Conservation (phyloP, 2,888 invertebrate genomes). For the Stegophylla sp. region DNA sequence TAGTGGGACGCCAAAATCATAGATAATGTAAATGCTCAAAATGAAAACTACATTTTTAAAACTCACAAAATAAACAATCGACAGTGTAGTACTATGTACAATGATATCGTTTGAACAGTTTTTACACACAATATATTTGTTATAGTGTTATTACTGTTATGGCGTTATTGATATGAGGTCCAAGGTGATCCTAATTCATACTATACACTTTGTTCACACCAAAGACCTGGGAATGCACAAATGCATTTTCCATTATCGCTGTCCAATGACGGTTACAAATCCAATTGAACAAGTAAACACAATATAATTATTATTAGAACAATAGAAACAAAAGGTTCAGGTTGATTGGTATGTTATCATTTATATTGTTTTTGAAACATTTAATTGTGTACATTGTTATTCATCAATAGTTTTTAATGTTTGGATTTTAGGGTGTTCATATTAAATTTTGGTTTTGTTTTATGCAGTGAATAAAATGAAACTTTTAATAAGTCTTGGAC, state of each 20-base stretch:
- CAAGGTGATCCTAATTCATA: background rate
- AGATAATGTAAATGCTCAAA: too few relatives aligned
- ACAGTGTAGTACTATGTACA: constrained; percentile 24
- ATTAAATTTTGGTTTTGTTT: background rate
- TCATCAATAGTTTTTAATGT: background rate
- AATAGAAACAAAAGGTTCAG: constrained; percentile 3
- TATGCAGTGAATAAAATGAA: constrained; percentile 4
- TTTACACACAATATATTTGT: background rate
- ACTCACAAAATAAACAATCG: constrained; percentile 18
- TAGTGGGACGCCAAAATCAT: constrained; percentile 8
- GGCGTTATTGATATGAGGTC: background rate
- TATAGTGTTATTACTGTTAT: background rate
- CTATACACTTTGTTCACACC: constrained; percentile 37
- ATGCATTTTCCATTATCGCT: constrained; percentile 44
- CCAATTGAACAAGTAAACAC: constrained; percentile 53
- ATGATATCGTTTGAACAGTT: background rate
- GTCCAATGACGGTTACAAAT: constrained; percentile 57
- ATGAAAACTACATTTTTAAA: too few relatives aligned
- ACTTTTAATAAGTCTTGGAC: background rate
- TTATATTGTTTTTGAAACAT: background rate
- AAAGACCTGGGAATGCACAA: background rate
- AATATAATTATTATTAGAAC: constrained; percentile 37
- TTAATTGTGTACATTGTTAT: background rate
- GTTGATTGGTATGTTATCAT: background rate
- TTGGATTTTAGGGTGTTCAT: background rate